Evolutionary conservation across 2,797 vertebrate genomes (phyloP).

Genomic region (Propithecus deckenii): DNA sequence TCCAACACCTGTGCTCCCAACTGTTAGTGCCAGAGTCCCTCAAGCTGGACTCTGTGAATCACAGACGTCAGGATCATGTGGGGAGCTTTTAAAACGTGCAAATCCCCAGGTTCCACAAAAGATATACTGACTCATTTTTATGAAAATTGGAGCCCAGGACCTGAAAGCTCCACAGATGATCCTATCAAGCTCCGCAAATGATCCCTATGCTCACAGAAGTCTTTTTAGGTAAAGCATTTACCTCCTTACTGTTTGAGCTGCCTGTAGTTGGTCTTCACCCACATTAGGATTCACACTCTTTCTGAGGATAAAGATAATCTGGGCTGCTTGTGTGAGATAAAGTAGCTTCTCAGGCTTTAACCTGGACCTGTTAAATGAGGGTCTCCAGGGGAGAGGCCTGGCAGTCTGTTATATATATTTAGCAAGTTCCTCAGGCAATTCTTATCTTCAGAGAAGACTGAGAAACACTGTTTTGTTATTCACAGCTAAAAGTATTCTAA

Average conservation of each 20-base stretch:
- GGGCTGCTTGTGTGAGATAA: background rate
- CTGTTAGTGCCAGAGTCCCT: background rate
- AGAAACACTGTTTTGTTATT: background rate
- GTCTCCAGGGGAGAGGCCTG: background rate
- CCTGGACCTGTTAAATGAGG: background rate
- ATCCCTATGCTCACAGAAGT: background rate
- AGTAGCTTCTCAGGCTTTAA: background rate
- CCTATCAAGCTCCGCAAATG: background rate
- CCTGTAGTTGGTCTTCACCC: background rate
- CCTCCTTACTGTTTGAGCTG: background rate
- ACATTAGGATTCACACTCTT: background rate
- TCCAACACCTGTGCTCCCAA: background rate
- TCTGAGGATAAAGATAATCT: background rate
- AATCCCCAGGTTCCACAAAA: background rate
- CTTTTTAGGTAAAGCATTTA: background rate
- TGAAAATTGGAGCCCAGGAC: background rate
- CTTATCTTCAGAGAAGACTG: background rate
- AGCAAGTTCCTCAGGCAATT: background rate
- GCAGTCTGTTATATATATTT: background rate
- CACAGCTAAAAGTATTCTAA: background rate
- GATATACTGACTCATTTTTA: background rate
- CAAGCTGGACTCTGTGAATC: background rate
- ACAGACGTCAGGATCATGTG: background rate
- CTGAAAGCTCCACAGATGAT: background rate
- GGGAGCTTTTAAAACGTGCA: background rate